Evolutionary conservation across 2,113 vertebrate species (phyloP), one percentile per base, ranked within the genome.

Genomic region (Numida meleagris): DNA sequence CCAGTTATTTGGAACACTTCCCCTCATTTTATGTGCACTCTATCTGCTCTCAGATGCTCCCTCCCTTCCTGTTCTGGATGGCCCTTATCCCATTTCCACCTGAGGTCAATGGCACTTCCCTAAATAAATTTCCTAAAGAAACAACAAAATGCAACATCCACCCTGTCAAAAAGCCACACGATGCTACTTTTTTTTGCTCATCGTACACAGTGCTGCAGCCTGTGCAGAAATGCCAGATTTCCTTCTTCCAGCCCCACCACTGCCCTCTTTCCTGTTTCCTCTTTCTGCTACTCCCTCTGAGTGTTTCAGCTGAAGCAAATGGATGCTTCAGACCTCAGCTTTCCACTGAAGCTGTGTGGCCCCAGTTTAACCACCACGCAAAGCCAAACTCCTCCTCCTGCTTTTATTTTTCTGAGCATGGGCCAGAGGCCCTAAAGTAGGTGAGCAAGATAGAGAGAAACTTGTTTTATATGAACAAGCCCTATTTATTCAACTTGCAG

Each of bases 81-180:
- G 92, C 94, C 62, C 93, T 90, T 97, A 95, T 96, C 94, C 94
- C 84, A 95, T 93, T 96, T 95, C 94, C 96, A 95, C 90, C 93
- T 95, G 93, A 95, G 83, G 96, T 95, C 93, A 97, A 95, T 94
- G 86, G 94, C 91, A 95, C 95, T 96, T 97, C 94, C 94, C 93
- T 94, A 95, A 94, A 80, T 81, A 83, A 68, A 65, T 78, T 95
- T 97, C 57, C 90, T 73, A 91, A 94, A 95, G 92, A 93, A 94
- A 88, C 73, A 90, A 83, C 72, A 90, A 53, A 78, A 81, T 83
- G 71, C 68, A 93, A 25, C 40, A 6, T 87, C 72, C 55, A 73
- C 42, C 29, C 46, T 82, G 62, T 70, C 82, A 78, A 92, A 75
- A 34, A 0, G 2, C 79, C 57, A 17, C 2, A 0, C 25, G 51